Evolutionary conservation across 2,888 invertebrate genomes (phyloP).

Genomic region (Orthosia gothica): DNA sequence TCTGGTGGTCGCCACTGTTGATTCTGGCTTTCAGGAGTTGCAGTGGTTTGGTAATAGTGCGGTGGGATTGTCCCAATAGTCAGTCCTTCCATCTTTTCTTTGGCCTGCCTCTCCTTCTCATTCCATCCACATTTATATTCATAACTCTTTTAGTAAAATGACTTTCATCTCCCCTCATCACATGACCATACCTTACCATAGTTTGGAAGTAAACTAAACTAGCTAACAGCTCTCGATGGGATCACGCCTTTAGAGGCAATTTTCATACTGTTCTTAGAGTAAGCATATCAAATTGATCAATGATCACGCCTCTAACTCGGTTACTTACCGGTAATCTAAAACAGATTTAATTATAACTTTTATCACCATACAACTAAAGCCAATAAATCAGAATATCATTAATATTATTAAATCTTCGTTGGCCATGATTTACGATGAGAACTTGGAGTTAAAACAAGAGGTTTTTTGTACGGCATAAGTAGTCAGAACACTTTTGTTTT

Average conservation of each 20-base stretch:
- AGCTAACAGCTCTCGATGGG: too few species aligned
- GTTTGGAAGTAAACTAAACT: too few species aligned
- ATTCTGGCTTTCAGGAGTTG: too few species aligned
- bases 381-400: constrained; percentile 65
- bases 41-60: too few species aligned
- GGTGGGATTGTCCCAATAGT: too few species aligned
- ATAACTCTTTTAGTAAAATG: too few species aligned
- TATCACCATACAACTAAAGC: constrained; percentile 37
- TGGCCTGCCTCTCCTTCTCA: too few species aligned
- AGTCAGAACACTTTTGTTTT: constrained; percentile 45
- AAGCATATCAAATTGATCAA: constrained; percentile 33
- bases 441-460: constrained; percentile 18
- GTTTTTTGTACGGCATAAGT: constrained; percentile 34
- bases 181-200: too few species aligned
- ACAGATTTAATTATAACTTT: constrained; percentile 53
- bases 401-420: constrained; percentile 52
- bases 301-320: constrained; percentile 23
- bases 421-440: constrained; percentile 55
- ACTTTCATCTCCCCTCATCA: too few species aligned
- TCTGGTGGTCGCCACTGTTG: too few species aligned
- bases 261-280: background rate
- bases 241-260: background rate
- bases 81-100: too few species aligned
- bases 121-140: too few species aligned
- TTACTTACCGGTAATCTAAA: constrained; percentile 32